Base-by-base conservation (phyloP, 1,140 invertebrate species). In the Luehdorfia chinensis region DNA sequence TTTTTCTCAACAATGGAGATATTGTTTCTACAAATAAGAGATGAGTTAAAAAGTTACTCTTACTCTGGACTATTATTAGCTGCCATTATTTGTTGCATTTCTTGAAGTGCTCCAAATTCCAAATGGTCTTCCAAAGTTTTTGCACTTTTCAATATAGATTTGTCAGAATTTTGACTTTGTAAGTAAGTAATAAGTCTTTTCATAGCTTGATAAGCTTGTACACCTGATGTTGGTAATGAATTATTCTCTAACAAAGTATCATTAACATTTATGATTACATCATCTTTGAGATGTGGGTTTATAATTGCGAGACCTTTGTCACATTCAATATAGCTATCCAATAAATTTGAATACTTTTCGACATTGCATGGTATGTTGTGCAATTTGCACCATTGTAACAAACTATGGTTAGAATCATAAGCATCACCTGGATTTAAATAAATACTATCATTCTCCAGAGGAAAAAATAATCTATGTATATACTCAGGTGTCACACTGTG, bases 121-220 rank as follows among this genome's bases (percentile, higher is more conserved):
- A 54, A 45, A 43, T 64, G 50, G 47, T 59, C 46, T 49, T 64
- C 60, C 44, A 64, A 49, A 18, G 31, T 32, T 51, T 56, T 64
- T 8, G 57, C 56, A 54, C 48, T 43, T 36, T 54, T 39, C 14
- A 59, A 44, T 7, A 54, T 19, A 7, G 47, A 45, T 8, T 27
- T 23, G 4, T 43, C 50, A 14, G 55, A 52, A 50, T 25, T 36
- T 34, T 63, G 51, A 25, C 55, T 46, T 41, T 59, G 55, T 28
- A 63, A 31, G 48, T 63, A 63, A 13, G 44, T 47, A 9, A 63
- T 41, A 27, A 63, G 37, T 30, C 55, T 55, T 47, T 55, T 63
- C 36, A 63, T 59, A 39, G 59, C 59, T 49, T 63, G 55, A 34
- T 50, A 63, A 7, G 52, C 59, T 15, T 62, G 45, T 21, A 61